Evolutionary conservation across 2,113 vertebrate species (phyloP).

Genomic region (Varanus komodoensis): DNA sequence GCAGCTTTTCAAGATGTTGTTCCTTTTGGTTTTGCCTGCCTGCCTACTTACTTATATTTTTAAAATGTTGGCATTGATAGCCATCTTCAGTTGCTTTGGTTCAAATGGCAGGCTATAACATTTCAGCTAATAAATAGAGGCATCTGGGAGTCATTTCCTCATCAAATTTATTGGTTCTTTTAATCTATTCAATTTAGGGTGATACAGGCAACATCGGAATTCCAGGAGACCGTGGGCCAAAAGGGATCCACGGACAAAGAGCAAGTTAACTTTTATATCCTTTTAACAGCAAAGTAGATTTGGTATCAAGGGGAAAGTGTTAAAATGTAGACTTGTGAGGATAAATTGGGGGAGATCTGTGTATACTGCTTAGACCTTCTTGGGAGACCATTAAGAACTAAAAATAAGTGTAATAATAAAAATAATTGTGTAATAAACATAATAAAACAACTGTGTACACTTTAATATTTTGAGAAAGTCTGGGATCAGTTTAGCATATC

Average conservation of each 20-base stretch:
- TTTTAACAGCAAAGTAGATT: background rate
- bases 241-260: background rate
- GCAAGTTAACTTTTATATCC: background rate
- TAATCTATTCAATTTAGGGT: background rate
- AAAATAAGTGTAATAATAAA: background rate
- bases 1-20: background rate
- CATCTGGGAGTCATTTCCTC: background rate
- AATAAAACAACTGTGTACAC: background rate
- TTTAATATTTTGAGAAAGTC: no score
- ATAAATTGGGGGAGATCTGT: background rate
- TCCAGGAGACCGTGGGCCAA: background rate
- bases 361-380: background rate
- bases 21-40: background rate
- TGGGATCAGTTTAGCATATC: no score
- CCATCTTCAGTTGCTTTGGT: background rate
- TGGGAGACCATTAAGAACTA: background rate
- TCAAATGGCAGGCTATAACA: background rate
- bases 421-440: no score
- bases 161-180: background rate
- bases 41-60: background rate
- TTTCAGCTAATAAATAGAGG: background rate
- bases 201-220: background rate
- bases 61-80: background rate
- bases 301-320: background rate
- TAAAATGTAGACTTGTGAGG: background rate